Conservation (phyloP, 2,113 vertebrate species). For the Cyphomyrus discorhynchus region DNA sequence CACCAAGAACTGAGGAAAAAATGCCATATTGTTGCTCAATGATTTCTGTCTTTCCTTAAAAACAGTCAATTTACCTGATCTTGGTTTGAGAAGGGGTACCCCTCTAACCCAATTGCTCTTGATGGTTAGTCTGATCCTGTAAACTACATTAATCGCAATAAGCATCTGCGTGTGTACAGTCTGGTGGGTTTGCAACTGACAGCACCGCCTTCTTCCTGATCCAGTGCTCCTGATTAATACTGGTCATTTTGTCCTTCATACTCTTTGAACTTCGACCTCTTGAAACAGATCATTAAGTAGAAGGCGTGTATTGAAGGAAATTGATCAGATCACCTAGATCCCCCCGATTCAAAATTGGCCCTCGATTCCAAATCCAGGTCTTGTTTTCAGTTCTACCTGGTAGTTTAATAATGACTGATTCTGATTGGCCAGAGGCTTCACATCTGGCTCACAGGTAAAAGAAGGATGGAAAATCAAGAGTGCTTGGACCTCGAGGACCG, state of each 20-base stretch:
- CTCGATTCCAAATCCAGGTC: too few relatives aligned
- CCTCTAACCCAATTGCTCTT: neutral
- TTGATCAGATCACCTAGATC: neutral
- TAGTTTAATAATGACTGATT: too few relatives aligned
- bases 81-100: neutral
- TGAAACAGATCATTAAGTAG: neutral
- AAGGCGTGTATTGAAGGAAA: neutral
- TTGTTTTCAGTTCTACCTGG: too few relatives aligned
- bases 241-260: neutral
- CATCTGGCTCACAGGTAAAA: too few relatives aligned
- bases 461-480: too few relatives aligned
- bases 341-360: neutral
- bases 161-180: neutral
- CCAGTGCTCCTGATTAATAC: neutral
- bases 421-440: too few relatives aligned
- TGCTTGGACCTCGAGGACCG: too few relatives aligned
- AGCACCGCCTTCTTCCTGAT: neutral
- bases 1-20: neutral
- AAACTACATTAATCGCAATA: neutral
- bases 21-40: neutral
- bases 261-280: neutral
- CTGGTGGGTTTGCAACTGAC: neutral
- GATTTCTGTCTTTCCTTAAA: neutral
- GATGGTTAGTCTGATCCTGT: neutral
- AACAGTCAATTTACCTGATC: neutral